A percentile compares a stretch with the other conserved stretches of the same genome.
Conservation (phyloP, 2,113 vertebrate genomes). For the Vireo altiloquus region DNA sequence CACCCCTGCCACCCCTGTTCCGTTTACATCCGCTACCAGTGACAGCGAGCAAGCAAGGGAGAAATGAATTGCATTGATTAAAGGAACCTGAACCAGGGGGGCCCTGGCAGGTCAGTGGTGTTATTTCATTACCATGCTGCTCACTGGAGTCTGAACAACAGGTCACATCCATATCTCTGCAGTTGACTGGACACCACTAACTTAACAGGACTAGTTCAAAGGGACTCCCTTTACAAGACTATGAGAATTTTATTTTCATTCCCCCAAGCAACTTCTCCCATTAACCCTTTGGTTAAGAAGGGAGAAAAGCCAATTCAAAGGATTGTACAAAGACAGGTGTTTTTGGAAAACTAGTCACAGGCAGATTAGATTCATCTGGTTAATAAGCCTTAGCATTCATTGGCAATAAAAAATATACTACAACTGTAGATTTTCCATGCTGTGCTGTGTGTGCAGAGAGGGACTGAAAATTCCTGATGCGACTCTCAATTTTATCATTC, state of each 20-base stretch:
- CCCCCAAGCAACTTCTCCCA: not conserved
- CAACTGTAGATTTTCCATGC: not conserved
- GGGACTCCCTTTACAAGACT: not conserved
- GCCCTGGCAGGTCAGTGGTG: conserved; percentile 28
- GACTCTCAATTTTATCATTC: not conserved
- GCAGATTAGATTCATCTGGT: not conserved
- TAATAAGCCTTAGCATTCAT: not conserved
- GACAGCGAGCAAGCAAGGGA: conserved; percentile 58
- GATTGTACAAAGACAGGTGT: not conserved
- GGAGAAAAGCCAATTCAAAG: not conserved
- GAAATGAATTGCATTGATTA: conserved; percentile 63
- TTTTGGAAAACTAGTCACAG: not conserved
- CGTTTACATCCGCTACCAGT: conserved; percentile 22
- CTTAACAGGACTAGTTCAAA: conserved; percentile 55
- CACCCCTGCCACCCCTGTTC: not conserved
- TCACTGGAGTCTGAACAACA: conserved; percentile 46
- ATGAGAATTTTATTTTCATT: conserved; percentile 29
- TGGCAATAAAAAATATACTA: not conserved
- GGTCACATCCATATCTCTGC: conserved; percentile 58
- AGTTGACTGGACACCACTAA: conserved; percentile 46
- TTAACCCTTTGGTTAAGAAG: conserved; percentile 24
- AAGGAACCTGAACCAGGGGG: conserved; percentile 48
- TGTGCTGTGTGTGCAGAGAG: not conserved
- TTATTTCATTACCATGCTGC: conserved; percentile 53
- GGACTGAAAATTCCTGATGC: not conserved